A percentile compares a stretch with the other conserved stretches of the same genome.
phyloP scores from a whole-genome alignment of 2,888 invertebrate genomes.

The Meghimatium bilineatum region DNA sequence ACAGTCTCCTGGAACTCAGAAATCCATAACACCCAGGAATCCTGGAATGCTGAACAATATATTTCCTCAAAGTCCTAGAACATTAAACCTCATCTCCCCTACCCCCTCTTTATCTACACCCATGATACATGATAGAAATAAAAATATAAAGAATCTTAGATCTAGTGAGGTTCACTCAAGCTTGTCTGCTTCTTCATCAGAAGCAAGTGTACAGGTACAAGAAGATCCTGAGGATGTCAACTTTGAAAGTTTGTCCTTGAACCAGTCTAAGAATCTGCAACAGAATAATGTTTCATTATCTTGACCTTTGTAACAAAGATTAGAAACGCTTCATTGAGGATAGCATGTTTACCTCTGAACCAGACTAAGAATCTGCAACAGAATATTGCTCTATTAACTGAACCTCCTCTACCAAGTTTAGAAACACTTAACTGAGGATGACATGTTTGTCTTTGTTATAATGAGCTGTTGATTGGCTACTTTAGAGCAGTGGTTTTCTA shows the following conservation, averaged over 20 bases:
- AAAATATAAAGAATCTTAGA: not conserved
- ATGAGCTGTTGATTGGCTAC: too few relatives aligned
- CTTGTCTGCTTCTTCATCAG: not conserved
- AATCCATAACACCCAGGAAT: too few relatives aligned
- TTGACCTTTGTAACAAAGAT: not conserved
- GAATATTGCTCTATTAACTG: not conserved
- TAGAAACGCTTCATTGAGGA: conserved; percentile 23
- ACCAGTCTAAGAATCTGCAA: not conserved
- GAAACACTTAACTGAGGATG: conserved; percentile 23
- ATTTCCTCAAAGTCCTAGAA: not conserved
- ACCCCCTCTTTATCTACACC: not conserved
- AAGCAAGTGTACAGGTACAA: not conserved
- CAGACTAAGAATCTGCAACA: not conserved
- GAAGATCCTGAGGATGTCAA: conserved; percentile 13
- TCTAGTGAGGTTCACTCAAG: not conserved
- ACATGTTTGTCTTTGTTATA: not conserved
- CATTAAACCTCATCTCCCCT: not conserved
- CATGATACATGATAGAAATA: not conserved
- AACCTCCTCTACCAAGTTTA: not conserved
- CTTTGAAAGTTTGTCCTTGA: not conserved
- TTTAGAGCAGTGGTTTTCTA: too few relatives aligned
- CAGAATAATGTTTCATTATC: not conserved
- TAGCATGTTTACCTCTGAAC: not conserved
- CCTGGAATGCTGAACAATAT: too few relatives aligned
- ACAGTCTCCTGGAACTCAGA: not conserved